phyloP scores from a whole-genome alignment of 2,888 invertebrate species.

The Panzeria rudis region DNA sequence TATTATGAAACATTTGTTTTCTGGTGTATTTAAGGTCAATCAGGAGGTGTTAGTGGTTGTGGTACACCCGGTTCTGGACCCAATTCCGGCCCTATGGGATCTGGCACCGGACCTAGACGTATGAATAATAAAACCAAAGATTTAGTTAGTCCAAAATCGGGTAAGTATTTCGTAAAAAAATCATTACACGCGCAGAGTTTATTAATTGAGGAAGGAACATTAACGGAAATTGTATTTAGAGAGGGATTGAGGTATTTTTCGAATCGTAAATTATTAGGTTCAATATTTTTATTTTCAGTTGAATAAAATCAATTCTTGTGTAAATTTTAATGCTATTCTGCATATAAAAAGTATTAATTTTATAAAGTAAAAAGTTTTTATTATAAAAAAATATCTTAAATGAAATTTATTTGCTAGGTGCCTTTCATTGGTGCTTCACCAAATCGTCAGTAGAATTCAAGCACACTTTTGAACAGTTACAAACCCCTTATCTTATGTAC shows the following conservation, averaged over 20 bases:
- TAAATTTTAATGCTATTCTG: no score
- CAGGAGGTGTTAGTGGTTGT: slow-evolving; percentile 82
- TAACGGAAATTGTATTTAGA: neutral
- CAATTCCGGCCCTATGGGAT: slow-evolving; percentile 83
- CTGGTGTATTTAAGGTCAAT: slow-evolving; percentile 77
- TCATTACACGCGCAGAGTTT: neutral
- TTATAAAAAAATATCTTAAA: no score
- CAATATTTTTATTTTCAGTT: neutral
- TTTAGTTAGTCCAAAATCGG: slow-evolving; percentile 84
- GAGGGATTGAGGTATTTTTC: slow-evolving; percentile 19
- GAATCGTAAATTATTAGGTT: slow-evolving; percentile 43
- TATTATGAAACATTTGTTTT: neutral
- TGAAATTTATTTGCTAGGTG: no score
- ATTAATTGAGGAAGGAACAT: neutral
- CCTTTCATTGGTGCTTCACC: no score
- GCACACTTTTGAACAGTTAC: no score
- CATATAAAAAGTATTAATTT: no score
- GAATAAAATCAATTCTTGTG: neutral
- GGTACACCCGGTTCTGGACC: slow-evolving; percentile 84
- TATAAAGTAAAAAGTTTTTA: no score
- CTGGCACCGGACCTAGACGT: slow-evolving; percentile 83
- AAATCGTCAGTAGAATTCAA: no score
- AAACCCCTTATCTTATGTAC: no score
- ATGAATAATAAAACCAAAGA: slow-evolving; percentile 84
- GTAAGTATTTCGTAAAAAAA: slow-evolving; percentile 77